Percentiles rank a stretch among this genome's conserved stretches.
phyloP scores from a whole-genome alignment of 2,797 vertebrate species.

The Sphaeramia orbicularis region DNA sequence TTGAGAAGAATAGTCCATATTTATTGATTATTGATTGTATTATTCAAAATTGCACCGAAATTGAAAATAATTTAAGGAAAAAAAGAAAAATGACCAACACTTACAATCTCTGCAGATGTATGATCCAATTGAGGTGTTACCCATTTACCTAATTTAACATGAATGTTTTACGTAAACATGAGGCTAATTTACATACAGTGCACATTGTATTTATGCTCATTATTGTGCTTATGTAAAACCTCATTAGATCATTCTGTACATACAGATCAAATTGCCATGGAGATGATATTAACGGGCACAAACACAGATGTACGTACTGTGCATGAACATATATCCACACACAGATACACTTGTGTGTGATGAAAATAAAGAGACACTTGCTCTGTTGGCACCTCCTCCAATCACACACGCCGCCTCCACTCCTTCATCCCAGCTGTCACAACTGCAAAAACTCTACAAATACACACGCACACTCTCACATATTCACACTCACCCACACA shows the following conservation, averaged over 20 bases:
- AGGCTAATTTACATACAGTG: conserved; percentile 31
- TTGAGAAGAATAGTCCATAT: no score
- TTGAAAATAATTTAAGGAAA: no score
- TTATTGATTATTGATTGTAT: no score
- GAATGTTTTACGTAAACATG: conserved; percentile 30
- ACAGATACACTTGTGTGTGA: conserved; percentile 65
- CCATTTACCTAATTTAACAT: conserved; percentile 14
- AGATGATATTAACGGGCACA: conserved; percentile 52
- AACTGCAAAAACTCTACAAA: conserved; percentile 84
- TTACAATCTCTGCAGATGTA: no score
- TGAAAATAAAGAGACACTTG: conserved; percentile 86
- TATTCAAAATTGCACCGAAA: no score
- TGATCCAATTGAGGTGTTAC: no score
- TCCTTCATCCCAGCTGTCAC: conserved; percentile 86
- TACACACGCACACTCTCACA: conserved; percentile 76
- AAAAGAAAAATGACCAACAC: no score
- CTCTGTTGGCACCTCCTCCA: conserved; percentile 83
- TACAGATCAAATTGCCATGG: conserved; percentile 18
- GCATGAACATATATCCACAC: conserved; percentile 59
- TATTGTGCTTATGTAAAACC: conserved; percentile 40
- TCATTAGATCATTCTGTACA: conserved; percentile 27
- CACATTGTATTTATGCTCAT: conserved; percentile 23
- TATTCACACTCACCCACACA: conserved; percentile 80
- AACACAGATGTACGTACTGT: conserved; percentile 73
- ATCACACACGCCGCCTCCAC: conserved; percentile 84